Conservation (phyloP, 2,113 vertebrate genomes). For the Scytalopus superciliaris region DNA sequence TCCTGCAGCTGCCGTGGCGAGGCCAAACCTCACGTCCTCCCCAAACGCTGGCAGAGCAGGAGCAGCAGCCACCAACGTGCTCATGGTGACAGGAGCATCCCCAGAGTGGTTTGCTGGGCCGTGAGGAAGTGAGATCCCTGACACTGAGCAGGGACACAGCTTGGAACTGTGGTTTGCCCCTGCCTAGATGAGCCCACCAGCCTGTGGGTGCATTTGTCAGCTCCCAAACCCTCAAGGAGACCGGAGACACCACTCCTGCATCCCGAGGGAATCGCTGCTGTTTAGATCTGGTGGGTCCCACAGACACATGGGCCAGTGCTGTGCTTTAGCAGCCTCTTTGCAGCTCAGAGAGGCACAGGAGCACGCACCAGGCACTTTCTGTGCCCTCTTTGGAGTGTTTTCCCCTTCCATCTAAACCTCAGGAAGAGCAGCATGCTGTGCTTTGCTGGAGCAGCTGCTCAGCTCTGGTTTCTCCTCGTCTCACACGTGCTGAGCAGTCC, state of each 20-base stretch:
- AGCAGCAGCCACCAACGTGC: neutral
- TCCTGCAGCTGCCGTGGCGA: neutral
- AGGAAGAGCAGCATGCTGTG: neutral
- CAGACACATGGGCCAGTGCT: neutral
- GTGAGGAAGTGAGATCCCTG: neutral
- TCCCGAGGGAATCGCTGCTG: neutral
- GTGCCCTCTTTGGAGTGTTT: no score
- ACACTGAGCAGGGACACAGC: fast-evolving
- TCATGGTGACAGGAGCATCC: neutral
- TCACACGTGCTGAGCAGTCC: neutral
- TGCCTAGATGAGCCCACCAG: neutral
- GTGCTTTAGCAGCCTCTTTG: neutral
- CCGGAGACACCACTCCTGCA: fast-evolving
- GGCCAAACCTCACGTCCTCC: neutral
- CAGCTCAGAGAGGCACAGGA: fast-evolving
- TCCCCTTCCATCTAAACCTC: neutral
- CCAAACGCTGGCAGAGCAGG: neutral
- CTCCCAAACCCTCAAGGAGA: neutral
- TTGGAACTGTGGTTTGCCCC: neutral
- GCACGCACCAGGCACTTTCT: fast-evolving
- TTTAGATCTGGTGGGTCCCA: fast-evolving
- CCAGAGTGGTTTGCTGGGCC: fast-evolving
- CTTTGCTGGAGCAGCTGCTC: neutral
- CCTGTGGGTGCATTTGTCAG: neutral
- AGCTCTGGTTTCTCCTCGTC: neutral